Base-by-base conservation (phyloP, 2,888 invertebrate genomes). In the Protodeltote pygarga region DNA sequence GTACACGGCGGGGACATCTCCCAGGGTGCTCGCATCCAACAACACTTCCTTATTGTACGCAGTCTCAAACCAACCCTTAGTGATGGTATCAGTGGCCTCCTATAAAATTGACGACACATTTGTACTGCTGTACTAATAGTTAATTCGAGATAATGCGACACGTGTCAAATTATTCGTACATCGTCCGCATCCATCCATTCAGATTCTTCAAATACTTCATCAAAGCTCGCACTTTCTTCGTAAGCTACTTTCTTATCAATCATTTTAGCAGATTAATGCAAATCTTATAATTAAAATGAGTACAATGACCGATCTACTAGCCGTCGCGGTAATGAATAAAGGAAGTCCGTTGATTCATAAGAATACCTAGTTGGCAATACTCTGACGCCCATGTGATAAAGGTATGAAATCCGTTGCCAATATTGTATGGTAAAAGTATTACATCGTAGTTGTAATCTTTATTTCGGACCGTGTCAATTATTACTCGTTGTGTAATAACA, bases 1-100 rank as follows among this genome's bases (percentile, higher is more conserved):
- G 78, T 95, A 95, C 33, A 92, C 89, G 0, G 95, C 94, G 1
- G 95, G 95, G 15, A 95, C 89, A 78, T 95, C 95, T 3, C 94
- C 94, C 34, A 95, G 81, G 19, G 85, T 83, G 29, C 94, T 91
- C 2, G 94, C 95, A 70, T 95, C 94, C 65, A 95, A 77, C 39
- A 90, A 49, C 33, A 91, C 85, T 64, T 86, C 88, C 51, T 82
- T 86, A 15, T 79, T 82, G 58, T 70, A 75, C 8, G 69, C 65
- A 62, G 69, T 80, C 24, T 77, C 79, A 46, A 61, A 63, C 89
- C 89, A 89, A 38, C 74, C 70, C 69, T 85, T 87, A 60, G 61
- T 66, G 16, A 76, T 70, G 32, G 80, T 71, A 59, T 89, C 88
- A n/a, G 64, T 61, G 53, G 75, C 76, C 60, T 91, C 89, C 91